Evolutionary conservation across 2,797 vertebrate species (phyloP), one percentile per base, ranked within the genome.

Genomic region (Myoxocephalus aenaeus): DNA sequence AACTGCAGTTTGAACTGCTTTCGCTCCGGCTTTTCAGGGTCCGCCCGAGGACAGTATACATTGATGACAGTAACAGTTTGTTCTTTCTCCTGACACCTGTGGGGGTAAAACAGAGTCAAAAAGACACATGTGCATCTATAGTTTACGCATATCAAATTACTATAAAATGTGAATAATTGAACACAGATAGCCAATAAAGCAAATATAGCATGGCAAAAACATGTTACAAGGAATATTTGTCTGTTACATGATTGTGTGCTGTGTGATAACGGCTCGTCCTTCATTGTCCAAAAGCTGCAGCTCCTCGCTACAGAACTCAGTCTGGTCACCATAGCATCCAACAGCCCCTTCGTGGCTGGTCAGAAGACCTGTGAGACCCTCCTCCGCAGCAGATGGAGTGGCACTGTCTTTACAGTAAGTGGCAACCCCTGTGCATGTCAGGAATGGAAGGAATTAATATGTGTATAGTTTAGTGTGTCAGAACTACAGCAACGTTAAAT

Each of bases 1-100:
- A 98, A 97, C 56, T 93, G 95, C 65, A 97, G 91, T 79, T 98
- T 98, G 90, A 96, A 98, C 44, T 76, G 87, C 72, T 95, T 95
- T 6, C 96, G 89, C 65, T 97, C 96, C 0, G 96, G 96, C 70
- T 96, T 97, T 50, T 96, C 97, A n/a, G 96, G 96, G 87, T 97
- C 96, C 1, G 94, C 97, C 1, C 96, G 95, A 0, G 97, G 97
- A 80, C 97, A 98, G 82, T 98, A 98, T 2, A 98, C 97, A 5
- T 98, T 98, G 73, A 98, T 95, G 15, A 98, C 64, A 1, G 95
- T 95, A 62, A 97, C 66, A 1, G 84, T 95, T 86, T 93, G 90
- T 42, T 93, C 92, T 79, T 93, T 88, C 14, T 92, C 88, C 73
- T 92, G 87, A 77, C 79, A 88, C 66, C 96, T 97, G 83, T 11